Percentiles rank a stretch among this genome's conserved stretches.
Evolutionary conservation across 2,888 invertebrate genomes (phyloP).

Genomic region (Neocrepidodera transversa): DNA sequence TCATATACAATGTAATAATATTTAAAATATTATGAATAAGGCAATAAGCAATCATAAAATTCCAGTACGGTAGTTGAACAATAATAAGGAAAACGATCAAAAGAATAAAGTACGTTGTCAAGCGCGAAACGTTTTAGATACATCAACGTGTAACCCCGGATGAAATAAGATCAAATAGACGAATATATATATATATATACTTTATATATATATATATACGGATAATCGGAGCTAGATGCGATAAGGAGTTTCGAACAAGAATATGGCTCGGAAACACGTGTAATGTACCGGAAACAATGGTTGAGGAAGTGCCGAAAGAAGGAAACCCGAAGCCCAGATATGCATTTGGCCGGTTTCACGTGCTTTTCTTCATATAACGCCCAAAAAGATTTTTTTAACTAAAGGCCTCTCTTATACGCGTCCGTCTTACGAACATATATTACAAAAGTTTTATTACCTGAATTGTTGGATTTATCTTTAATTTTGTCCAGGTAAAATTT

Average conservation of each 20-base stretch:
- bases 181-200: too few species aligned
- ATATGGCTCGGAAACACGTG: slow-evolving; percentile 59
- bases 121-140: slow-evolving; percentile 31
- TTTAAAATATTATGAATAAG: too few species aligned
- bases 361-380: background rate
- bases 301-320: slow-evolving; percentile 55
- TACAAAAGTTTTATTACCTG: too few species aligned
- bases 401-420: too few species aligned
- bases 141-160: slow-evolving; percentile 31
- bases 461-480: too few species aligned
- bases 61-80: slow-evolving; percentile 16
- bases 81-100: slow-evolving; percentile 25
- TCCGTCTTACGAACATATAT: too few species aligned
- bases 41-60: too few species aligned
- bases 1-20: too few species aligned
- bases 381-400: background rate
- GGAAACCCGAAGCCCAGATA: too few species aligned
- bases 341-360: slow-evolving; percentile 24
- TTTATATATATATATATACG: too few species aligned
- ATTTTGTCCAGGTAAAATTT: too few species aligned
- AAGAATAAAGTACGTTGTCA: slow-evolving; percentile 34
- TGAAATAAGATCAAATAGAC: slow-evolving; percentile 48
- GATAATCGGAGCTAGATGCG: slow-evolving; percentile 57
- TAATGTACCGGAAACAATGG: slow-evolving; percentile 61
- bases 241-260: slow-evolving; percentile 56